These are phyloP conservation scores for Recurvirostra avosetta DNA, from an alignment of 2,113 vertebrate species.

Conservation along the genomic window DNA sequence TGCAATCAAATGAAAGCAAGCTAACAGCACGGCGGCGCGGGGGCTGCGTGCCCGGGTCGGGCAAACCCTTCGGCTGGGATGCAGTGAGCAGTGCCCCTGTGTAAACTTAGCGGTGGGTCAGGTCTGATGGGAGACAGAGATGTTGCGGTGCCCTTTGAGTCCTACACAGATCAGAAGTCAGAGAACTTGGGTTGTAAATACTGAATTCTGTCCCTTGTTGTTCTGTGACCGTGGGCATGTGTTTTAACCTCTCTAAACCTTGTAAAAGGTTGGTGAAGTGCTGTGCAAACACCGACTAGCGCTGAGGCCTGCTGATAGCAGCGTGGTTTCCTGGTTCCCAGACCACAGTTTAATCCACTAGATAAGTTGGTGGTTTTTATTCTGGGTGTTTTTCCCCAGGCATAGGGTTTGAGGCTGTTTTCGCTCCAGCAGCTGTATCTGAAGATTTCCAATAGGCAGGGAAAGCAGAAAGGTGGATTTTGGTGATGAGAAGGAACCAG, in stretches of 20 bases:
- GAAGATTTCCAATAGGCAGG: not conserved
- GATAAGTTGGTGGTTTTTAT: not conserved
- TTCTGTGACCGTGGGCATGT: not conserved
- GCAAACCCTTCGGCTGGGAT: not conserved
- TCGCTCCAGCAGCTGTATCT: not conserved
- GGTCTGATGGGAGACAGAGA: not conserved
- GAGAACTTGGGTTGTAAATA: not conserved
- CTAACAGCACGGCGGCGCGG: accelerated
- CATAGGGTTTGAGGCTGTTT: not conserved
- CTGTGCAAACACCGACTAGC: not conserved
- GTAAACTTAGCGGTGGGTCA: not conserved
- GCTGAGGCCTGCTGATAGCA: not conserved
- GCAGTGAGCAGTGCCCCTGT: accelerated
- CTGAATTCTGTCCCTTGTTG: not conserved
- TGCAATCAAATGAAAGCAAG: not conserved
- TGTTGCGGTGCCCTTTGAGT: not conserved
- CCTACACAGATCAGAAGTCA: not conserved
- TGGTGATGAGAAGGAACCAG: not conserved
- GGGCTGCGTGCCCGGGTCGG: not conserved
- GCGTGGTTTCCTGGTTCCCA: not conserved
- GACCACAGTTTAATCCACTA: not conserved
- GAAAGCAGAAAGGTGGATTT: not conserved
- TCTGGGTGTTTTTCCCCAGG: not conserved
- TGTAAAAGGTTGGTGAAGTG: not conserved
- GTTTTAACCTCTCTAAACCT: not conserved